Conservation (phyloP, 1,140 invertebrate species). For the Dendroctonus ponderosae region DNA sequence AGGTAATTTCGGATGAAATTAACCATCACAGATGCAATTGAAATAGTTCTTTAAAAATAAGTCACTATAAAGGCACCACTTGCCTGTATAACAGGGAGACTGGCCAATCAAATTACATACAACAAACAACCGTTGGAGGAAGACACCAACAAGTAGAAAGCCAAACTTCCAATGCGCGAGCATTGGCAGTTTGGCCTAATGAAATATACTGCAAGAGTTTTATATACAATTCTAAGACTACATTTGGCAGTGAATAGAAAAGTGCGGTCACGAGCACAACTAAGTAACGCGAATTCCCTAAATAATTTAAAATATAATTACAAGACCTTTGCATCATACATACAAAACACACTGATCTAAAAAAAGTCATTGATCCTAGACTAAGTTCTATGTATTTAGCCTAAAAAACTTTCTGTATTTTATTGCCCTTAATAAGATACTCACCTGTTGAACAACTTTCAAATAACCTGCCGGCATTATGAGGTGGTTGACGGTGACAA, state of each 20-base stretch:
- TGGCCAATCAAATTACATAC: constrained; percentile 3
- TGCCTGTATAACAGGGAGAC: constrained; percentile 1
- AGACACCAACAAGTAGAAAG: too few species aligned
- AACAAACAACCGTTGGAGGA: background rate
- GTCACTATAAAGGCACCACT: background rate
- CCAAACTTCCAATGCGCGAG: too few species aligned
- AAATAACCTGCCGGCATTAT: constrained; percentile 3
- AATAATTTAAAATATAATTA: constrained; percentile 41
- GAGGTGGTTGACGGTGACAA: constrained; percentile 19
- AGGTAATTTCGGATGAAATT: too few species aligned
- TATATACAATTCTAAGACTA: constrained; percentile 33
- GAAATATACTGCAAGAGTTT: constrained; percentile 19
- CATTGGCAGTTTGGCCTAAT: too few species aligned
- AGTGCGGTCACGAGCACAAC: constrained; percentile 36
- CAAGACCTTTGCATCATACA: constrained; percentile 43
- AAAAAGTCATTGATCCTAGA: constrained; percentile 42
- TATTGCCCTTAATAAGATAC: constrained; percentile 46
- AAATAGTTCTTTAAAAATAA: too few species aligned
- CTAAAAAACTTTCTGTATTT: constrained; percentile 38
- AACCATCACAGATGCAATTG: too few species aligned
- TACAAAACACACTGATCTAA: constrained; percentile 47
- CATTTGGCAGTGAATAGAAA: constrained; percentile 43
- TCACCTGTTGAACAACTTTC: constrained; percentile 30
- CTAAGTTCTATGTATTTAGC: constrained; percentile 40
- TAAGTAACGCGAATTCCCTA: constrained; percentile 34